phyloP scores from a whole-genome alignment of 2,888 invertebrate genomes.

The Drosophila lacicola region DNA sequence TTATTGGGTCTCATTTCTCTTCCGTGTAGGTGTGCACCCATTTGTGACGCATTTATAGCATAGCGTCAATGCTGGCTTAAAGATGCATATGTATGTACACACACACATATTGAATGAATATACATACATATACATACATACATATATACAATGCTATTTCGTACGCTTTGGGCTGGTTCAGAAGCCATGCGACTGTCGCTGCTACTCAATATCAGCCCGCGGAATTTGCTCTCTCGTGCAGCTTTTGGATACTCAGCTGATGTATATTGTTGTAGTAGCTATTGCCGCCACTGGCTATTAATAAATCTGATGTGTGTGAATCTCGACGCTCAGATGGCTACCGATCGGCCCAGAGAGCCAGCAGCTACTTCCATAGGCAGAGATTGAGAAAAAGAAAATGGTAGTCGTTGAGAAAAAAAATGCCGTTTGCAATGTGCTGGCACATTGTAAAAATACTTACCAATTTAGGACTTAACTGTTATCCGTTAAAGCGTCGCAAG shows the following conservation, averaged over 20 bases:
- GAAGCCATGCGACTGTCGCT: conserved; percentile 68
- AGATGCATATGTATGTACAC: neutral
- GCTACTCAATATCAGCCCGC: conserved; percentile 23
- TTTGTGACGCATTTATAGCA: conserved; percentile 33
- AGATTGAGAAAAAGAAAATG: conserved; percentile 10
- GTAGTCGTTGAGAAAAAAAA: conserved; percentile 6
- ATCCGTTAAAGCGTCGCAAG: conserved; percentile 31
- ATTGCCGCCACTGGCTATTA: conserved; percentile 63
- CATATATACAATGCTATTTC: neutral
- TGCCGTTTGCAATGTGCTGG: conserved; percentile 24
- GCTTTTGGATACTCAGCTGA: conserved; percentile 49
- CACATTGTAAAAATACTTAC: conserved; percentile 48
- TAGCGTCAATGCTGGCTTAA: neutral
- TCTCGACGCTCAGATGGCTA: conserved; percentile 46
- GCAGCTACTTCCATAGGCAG: conserved; percentile 1
- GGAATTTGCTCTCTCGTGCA: conserved; percentile 50
- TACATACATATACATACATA: neutral
- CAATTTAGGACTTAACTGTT: conserved; percentile 69
- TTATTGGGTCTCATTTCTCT: conserved; percentile 12
- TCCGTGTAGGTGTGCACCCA: conserved; percentile 32
- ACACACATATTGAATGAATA: neutral
- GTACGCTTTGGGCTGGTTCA: conserved; percentile 52
- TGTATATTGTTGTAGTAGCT: conserved; percentile 35
- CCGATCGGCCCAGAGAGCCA: conserved; percentile 50
- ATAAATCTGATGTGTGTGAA: conserved; percentile 77